phyloP scores from a whole-genome alignment of 1,140 invertebrate species.

The Drosophila insularis region DNA sequence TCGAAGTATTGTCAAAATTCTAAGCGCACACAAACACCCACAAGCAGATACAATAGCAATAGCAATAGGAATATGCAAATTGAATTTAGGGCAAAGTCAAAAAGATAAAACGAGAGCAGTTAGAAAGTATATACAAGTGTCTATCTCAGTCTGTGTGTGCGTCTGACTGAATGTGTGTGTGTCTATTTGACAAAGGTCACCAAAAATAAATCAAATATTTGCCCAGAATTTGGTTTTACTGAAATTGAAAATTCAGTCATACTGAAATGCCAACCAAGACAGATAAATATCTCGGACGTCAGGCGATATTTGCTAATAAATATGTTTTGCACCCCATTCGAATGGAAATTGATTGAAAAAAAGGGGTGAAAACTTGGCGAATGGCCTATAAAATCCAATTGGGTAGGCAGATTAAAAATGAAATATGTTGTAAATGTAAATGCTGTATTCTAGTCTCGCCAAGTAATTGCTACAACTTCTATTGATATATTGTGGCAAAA shows the following conservation, averaged over 20 bases:
- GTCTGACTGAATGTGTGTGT: slow-evolving; percentile 20
- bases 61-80: slow-evolving; percentile 50
- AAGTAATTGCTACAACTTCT: not conserved
- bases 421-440: slow-evolving; percentile 15
- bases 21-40: slow-evolving; percentile 32
- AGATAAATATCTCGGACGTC: slow-evolving; percentile 59
- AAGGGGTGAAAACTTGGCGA: slow-evolving; percentile 10
- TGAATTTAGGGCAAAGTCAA: slow-evolving; percentile 59
- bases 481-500: not conserved
- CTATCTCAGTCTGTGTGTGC: slow-evolving; percentile 14
- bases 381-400: slow-evolving; percentile 24
- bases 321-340: slow-evolving; percentile 41
- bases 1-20: slow-evolving; percentile 51
- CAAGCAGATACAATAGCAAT: not conserved
- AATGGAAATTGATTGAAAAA: slow-evolving; percentile 44
- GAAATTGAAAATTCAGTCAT: slow-evolving; percentile 70
- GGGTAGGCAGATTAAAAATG: slow-evolving; percentile 12
- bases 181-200: slow-evolving; percentile 73
- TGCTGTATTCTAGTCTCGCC: not conserved
- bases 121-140: slow-evolving; percentile 29
- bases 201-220: slow-evolving; percentile 78
- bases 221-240: slow-evolving; percentile 65
- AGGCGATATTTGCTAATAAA: slow-evolving; percentile 73
- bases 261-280: slow-evolving; percentile 32
- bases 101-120: slow-evolving; percentile 57